Evolutionary conservation across 1,140 invertebrate genomes (phyloP).

Genomic region (Nasonia longicornis): DNA sequence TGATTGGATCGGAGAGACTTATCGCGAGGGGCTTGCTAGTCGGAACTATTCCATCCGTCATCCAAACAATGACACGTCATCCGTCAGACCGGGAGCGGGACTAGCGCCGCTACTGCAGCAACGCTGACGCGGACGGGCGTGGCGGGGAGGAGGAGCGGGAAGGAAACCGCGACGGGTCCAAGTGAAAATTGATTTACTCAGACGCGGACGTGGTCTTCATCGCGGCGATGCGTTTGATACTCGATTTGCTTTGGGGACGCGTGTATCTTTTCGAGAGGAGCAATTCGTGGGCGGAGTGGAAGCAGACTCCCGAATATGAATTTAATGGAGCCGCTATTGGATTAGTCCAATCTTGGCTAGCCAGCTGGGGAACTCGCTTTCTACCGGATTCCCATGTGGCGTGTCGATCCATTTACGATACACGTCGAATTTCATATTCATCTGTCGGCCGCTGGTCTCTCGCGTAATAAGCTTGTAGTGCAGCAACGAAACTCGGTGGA

Average conservation of each 20-base stretch:
- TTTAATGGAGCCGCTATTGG: slow-evolving; percentile 5
- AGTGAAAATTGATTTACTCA: slow-evolving; percentile 40
- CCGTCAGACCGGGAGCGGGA: slow-evolving; percentile 1
- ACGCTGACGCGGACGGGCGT: neutral
- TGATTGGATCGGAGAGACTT: slow-evolving; percentile 34
- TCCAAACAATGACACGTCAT: slow-evolving; percentile 37
- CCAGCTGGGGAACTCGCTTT: neutral
- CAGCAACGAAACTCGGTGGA: too few relatives aligned
- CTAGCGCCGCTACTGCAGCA: neutral
- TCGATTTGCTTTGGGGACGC: neutral
- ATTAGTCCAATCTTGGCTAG: neutral
- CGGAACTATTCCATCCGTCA: slow-evolving; percentile 36
- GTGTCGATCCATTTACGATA: neutral
- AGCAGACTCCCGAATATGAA: neutral
- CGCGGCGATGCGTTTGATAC: neutral
- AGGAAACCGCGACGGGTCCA: neutral
- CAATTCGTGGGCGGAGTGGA: neutral
- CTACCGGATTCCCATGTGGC: neutral
- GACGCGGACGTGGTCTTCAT: neutral
- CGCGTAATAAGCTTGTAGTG: neutral
- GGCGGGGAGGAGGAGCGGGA: too few relatives aligned
- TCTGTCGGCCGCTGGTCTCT: neutral
- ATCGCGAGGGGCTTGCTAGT: slow-evolving; percentile 7
- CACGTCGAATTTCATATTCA: neutral
- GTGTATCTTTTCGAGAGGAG: neutral